Evolutionary conservation across 2,888 invertebrate species (phyloP), one percentile per base, ranked within the genome.

Genomic region (Drosophila mimica): DNA sequence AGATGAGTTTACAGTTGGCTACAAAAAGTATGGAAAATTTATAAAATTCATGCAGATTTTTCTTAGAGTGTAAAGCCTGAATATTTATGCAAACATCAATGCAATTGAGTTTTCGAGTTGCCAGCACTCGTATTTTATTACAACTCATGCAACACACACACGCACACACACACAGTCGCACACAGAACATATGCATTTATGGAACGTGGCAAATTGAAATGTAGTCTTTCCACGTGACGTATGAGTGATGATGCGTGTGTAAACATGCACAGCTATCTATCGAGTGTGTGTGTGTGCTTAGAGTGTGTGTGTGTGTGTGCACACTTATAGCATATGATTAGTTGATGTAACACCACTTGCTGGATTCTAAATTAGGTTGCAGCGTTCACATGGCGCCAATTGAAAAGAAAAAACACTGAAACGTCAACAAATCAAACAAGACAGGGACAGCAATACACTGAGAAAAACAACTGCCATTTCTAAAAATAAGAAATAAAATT

Each of bases 31-130:
- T 11, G n/a, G n/a, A 0, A 13, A 7, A 43, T 13, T 3, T 20
- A 1, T 2, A 43, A 13, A 13, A 13, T 0, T 20, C 1, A 20
- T 3, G 1, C 0, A 1, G 0, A 20, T 20, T 25, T 46, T 20
- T 38, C n/a, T 8, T 46, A 25, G 7, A 25, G 46, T 46, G 46
- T 46, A 71, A 61, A 53, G 74, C 40, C 31, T 33, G 79, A 80
- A 90, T 90, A 90, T 87, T 87, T 87, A 87, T 90, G 86, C 82
- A 79, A 85, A 86, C 90, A 79, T 83, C 90, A 90, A 85, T 87
- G 86, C 88, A 88, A 85, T 88, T 84, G 77, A 89, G 82, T 83
- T 84, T 65, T 56, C 17, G 48, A 53, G 67, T 53, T 74, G 69
- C 53, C 61, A 66, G 51, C 46, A 25, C 51, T 77, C 30, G 79